These are phyloP conservation scores for Abrostola tripartita DNA, from an alignment of 2,888 invertebrate species.

Conservation along the genomic window DNA sequence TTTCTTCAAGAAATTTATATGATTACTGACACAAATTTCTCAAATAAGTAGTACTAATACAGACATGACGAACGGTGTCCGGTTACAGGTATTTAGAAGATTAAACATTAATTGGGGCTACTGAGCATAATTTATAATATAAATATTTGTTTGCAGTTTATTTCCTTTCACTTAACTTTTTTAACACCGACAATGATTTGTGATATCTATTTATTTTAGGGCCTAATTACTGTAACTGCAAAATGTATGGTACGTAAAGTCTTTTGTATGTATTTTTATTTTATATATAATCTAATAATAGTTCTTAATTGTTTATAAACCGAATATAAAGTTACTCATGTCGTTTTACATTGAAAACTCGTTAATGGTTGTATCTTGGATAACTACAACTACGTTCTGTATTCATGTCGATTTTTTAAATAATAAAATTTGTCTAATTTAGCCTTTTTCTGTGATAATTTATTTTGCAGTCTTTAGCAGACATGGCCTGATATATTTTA, in stretches of 20 bases:
- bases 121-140: constrained; percentile 1
- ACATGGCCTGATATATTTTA: too few relatives aligned
- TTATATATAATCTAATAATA: constrained; percentile 13
- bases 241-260: constrained; percentile 34
- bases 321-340: constrained; percentile 21
- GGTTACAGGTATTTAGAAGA: background rate
- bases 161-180: constrained; percentile 3
- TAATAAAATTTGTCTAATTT: too few relatives aligned
- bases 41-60: constrained; percentile 21
- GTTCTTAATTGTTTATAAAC: constrained; percentile 15
- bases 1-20: too few relatives aligned
- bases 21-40: too few relatives aligned
- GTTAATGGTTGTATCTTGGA: constrained; percentile 39
- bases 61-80: background rate
- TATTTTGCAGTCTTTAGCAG: background rate
- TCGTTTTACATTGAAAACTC: constrained; percentile 33
- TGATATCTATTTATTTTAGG: constrained; percentile 51
- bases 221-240: constrained; percentile 46
- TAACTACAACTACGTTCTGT: constrained; percentile 17
- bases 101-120: background rate
- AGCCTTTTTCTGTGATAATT: background rate
- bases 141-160: background rate
- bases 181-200: constrained; percentile 30
- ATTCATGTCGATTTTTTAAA: constrained; percentile 28
- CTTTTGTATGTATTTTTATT: constrained; percentile 33